Evolutionary conservation across 2,888 invertebrate genomes (phyloP).

Genomic region (Schizotus pectinicornis): DNA sequence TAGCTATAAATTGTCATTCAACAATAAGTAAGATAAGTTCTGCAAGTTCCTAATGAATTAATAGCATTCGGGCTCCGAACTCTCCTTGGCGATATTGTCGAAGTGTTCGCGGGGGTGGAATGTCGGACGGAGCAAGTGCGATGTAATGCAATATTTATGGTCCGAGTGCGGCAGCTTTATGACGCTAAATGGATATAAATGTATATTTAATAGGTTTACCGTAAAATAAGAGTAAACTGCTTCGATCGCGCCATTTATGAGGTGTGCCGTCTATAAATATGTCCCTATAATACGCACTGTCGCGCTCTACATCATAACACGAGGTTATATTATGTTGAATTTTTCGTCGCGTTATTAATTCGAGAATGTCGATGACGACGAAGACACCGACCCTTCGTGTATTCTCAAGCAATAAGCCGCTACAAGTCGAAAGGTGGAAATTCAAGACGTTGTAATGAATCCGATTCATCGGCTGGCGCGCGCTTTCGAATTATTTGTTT

Average conservation of each 20-base stretch:
- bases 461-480: slow-evolving; percentile 24
- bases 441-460: slow-evolving; percentile 19
- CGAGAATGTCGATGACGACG: slow-evolving; percentile 15
- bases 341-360: slow-evolving; percentile 21
- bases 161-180: slow-evolving; percentile 46
- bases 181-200: slow-evolving; percentile 51
- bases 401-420: slow-evolving; percentile 46
- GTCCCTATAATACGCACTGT: slow-evolving; percentile 26
- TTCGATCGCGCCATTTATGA: slow-evolving; percentile 43
- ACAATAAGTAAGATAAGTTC: slow-evolving; percentile 25
- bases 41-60: slow-evolving; percentile 31
- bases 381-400: slow-evolving; percentile 32
- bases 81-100: slow-evolving; percentile 25
- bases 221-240: slow-evolving; percentile 48
- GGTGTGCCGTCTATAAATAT: slow-evolving; percentile 34
- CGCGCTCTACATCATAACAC: slow-evolving; percentile 1
- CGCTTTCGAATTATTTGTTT: slow-evolving; percentile 36
- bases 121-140: slow-evolving; percentile 37
- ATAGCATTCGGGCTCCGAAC: slow-evolving; percentile 24
- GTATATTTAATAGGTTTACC: slow-evolving; percentile 51
- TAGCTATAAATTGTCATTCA: slow-evolving; percentile 15
- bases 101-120: slow-evolving; percentile 27
- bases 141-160: slow-evolving; percentile 50
- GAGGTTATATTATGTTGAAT: slow-evolving; percentile 10
- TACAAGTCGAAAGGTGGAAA: slow-evolving; percentile 1